phyloP scores from a whole-genome alignment of 2,888 invertebrate species.

The Hoplodrina blanda region DNA sequence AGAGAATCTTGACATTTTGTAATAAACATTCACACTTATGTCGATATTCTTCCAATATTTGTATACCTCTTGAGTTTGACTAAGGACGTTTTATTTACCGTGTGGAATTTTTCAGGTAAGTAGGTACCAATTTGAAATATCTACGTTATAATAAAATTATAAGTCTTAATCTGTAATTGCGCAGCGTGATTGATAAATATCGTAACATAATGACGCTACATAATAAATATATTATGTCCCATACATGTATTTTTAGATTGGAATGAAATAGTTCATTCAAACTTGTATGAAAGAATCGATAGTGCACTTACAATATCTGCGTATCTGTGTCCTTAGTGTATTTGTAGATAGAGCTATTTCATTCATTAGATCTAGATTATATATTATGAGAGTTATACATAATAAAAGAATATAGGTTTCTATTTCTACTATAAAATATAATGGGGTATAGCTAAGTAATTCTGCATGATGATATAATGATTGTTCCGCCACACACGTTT shows the following conservation, averaged over 20 bases:
- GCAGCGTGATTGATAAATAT: too few species aligned
- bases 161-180: too few species aligned
- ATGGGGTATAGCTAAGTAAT: not conserved
- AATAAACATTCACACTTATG: constrained; percentile 1
- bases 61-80: constrained; percentile 1
- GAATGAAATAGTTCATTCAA: not conserved
- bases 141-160: too few species aligned
- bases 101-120: not conserved
- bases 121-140: not conserved
- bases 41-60: constrained; percentile 8
- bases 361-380: constrained; percentile 4
- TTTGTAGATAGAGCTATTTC: constrained; percentile 23
- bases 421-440: not conserved
- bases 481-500: constrained; percentile 17
- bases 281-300: not conserved
- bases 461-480: not conserved
- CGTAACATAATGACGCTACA: not conserved
- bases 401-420: not conserved
- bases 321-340: not conserved
- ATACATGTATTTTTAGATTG: not conserved
- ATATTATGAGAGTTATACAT: not conserved
- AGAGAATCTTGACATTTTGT: not conserved
- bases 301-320: not conserved
- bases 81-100: constrained; percentile 1
- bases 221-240: too few species aligned